These are phyloP conservation scores for Cotesia chilonis DNA, from an alignment of 1,140 invertebrate genomes.

Conservation along the genomic window DNA sequence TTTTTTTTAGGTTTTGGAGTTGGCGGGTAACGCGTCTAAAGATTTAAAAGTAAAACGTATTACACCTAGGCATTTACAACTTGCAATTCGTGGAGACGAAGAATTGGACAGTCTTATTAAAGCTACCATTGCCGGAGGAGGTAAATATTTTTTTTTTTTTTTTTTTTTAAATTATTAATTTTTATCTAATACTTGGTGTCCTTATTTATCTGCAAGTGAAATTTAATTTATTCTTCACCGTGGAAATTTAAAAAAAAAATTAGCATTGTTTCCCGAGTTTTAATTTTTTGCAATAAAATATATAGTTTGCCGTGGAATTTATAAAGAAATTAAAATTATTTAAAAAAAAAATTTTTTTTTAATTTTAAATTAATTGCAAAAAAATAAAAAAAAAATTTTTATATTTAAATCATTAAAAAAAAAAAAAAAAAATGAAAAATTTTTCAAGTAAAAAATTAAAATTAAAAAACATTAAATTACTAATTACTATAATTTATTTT, in stretches of 20 bases:
- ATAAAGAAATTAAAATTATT: too few species aligned
- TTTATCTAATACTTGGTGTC: too few species aligned
- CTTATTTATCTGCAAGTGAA: too few species aligned
- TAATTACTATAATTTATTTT: conserved; percentile 48
- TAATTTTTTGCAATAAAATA: too few species aligned
- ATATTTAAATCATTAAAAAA: neutral
- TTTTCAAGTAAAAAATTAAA: too few species aligned
- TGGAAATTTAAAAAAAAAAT: too few species aligned
- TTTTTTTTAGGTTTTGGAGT: conserved; percentile 83
- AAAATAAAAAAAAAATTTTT: neutral
- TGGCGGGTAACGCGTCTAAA: conserved; percentile 98
- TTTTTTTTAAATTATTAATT: too few species aligned
- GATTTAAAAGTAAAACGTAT: conserved; percentile 99
- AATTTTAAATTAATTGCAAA: too few species aligned
- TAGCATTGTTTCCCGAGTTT: too few species aligned
- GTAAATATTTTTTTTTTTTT: conserved; percentile 59
- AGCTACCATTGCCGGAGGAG: conserved; percentile 99
- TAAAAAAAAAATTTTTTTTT: too few species aligned
- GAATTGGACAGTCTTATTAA: conserved; percentile 99
- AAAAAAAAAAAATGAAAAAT: neutral
- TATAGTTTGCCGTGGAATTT: too few species aligned
- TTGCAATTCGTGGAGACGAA: conserved; percentile 99
- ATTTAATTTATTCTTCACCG: too few species aligned
- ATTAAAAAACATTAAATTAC: neutral
- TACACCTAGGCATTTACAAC: conserved; percentile 97